Conservation (phyloP, 2,797 vertebrate species). For the Neoniphon sammara region DNA sequence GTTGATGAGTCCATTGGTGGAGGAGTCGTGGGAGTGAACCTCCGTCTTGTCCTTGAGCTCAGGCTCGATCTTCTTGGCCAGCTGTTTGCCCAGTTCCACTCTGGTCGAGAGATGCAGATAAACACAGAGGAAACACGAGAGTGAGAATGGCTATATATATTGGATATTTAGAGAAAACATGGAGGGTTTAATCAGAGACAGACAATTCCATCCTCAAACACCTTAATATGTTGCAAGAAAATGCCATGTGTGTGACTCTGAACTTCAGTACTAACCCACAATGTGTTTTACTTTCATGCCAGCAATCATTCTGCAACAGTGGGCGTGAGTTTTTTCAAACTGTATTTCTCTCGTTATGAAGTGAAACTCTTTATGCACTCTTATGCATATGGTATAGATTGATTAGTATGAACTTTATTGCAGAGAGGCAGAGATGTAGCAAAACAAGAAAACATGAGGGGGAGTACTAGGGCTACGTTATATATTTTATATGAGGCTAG, state of each 20-base stretch:
- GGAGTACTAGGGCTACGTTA: too few species aligned
- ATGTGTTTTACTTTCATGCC: too few species aligned
- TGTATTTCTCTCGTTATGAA: too few species aligned
- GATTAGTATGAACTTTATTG: neutral
- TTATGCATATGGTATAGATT: neutral
- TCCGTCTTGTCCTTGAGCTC: constrained; percentile 88
- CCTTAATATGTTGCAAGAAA: neutral
- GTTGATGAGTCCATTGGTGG: constrained; percentile 95
- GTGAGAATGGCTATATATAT: neutral
- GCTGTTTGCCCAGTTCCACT: constrained; percentile 96
- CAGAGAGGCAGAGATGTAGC: neutral
- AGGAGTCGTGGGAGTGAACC: constrained; percentile 93
- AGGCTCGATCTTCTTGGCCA: constrained; percentile 97
- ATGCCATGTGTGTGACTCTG: neutral
- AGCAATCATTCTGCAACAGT: too few species aligned
- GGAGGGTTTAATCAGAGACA: neutral
- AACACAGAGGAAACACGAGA: neutral
- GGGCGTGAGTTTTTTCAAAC: too few species aligned
- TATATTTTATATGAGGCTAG: too few species aligned
- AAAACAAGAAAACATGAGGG: neutral
- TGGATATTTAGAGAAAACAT: neutral
- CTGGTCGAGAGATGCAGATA: constrained; percentile 69
- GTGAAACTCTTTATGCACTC: neutral
- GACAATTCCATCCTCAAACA: neutral
- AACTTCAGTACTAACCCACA: too few species aligned